Evolutionary conservation across 2,888 invertebrate genomes (phyloP), one percentile per base, ranked within the genome.

Genomic region (Pachliopta kotzebuea): DNA sequence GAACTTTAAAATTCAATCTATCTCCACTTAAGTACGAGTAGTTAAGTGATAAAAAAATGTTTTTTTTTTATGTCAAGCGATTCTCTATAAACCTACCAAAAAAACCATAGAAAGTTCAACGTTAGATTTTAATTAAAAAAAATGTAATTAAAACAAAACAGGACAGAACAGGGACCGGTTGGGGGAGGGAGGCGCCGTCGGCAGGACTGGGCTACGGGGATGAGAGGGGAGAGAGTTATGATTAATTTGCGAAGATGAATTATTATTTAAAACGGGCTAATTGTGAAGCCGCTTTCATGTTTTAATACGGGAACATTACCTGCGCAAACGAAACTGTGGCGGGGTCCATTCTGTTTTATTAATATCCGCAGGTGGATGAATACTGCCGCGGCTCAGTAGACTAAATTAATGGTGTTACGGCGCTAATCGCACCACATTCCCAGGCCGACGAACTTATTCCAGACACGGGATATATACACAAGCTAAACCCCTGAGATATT

Each of bases 321-420:
- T 56, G n/a, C 53, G 56, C 56, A 65, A 65, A 61, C 60, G 60
- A 53, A 57, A 49, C 45, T 29, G 50, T 26, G 52, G 49, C 3
- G 26, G 42, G 24, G 60, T 61, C 57, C 60, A 61, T 65, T 65
- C 57, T 65, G 56, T 65, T 65, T 56, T 61, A 65, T 65, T 65
- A 65, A 65, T 65, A 65, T 57, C 37, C 60, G 60, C 64, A 65
- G 65, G 65, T 65, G 65, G 60, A 53, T 65, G 37, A 14, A 37
- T 11, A 14, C 37, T 37, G 37, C 11, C 14, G 37, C 56, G 56
- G 56, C 65, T 65, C 57, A 65, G 65, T 61, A 56, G 57, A 57
- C 52, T 65, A 57, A 61, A 65, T 65, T 65, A 65, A 65, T 65
- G 65, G 57, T 45, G 60, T 64, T 56, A 64, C 60, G 56, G 65